Base-by-base conservation (phyloP, 2,113 vertebrate species). In the Callopanchax toddi region DNA sequence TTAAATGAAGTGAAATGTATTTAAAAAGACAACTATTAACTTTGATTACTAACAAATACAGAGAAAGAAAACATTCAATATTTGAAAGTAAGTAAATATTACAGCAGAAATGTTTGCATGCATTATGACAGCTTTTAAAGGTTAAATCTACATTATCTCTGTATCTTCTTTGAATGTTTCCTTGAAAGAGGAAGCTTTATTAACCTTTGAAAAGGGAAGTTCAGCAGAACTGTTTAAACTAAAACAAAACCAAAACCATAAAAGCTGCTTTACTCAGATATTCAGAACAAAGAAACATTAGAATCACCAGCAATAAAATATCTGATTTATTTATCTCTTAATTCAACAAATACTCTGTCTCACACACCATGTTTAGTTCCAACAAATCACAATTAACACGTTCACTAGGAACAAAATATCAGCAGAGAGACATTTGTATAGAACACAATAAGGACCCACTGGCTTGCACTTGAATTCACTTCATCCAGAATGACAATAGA, bases 301-400 rank as follows among this genome's bases (percentile, higher is more conserved):
- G 25, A 79, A 75, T 84, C 71, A 74, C 73, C 77, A 84, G 81
- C 80, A 79, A 84, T 86, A 89, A 91, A 89, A 86, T 91, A 91
- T 84, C 82, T 22, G 37, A 86, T 91, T 91, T 87, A 91, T 89
- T 89, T 75, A 65, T 81, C 86, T 85, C 76, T 88, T 86, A 79
- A 67, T 81, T 86, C 78, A 79, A 91, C 87, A 89, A 70, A 84
- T 82, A 83, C 66, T 87, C 75, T 78, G 50, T 89, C 89, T 87
- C 86, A 89, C 81, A 89, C 81, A 87, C 83, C 79, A 81, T 84
- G 63, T 74, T 83, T 81, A 89, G 77, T 87, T 91, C 77, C 83
- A 86, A 74, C 81, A 82, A 89, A 82, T 85, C 79, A 91, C 88
- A 81, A 76, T 61, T 60, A 79, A 89, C 86, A 85, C 46, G 68